Base-by-base conservation (phyloP, 2,797 vertebrate genomes). In the Falco berigora region DNA sequence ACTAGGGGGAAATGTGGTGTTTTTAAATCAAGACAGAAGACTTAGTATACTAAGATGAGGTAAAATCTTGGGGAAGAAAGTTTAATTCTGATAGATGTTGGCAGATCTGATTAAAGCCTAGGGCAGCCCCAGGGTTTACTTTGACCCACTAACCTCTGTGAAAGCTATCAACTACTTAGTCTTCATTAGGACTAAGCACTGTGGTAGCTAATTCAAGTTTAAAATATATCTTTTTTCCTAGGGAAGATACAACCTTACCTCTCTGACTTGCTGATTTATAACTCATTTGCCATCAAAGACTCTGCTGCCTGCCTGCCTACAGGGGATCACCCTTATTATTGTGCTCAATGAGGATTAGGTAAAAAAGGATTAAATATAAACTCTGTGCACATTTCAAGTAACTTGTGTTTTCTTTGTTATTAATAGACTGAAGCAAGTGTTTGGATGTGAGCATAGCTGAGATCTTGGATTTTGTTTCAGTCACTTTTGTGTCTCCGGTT, bases 141-240 rank as follows among this genome's bases (percentile, higher is more conserved):
- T 55, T 92, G 59, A 79, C 69, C 56, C 83, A 81, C 38, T 36
- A 93, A 85, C 47, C 46, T 73, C 42, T 88, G 40, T 50, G 58
- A 93, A 92, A 93, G 20, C 34, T 76, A 61, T 82, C 67, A 77
- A 93, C 38, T 83, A 86, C 71, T 94, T 92, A 74, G 67, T 94
- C 88, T 94, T 95, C 63, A 82, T 93, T 64, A 86, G 14, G 11
- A 25, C 32, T 79, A 82, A 92, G 66, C 19, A 40, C 9, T 69
- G 22, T 67, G 59, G 69, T 94, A 93, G 74, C 23, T 93, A 88
- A 82, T 72, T 84, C 28, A 71, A 56, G 49, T 89, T 56, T 66
- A 86, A 90, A 86, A 90, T 69, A 16, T 12, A 49, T 66, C 12
- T 36, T 91, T 93, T 92, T 76, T 89, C 63, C 47, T 82, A 53